Conservation (phyloP, 2,797 vertebrate species). For the Malurus splendens region DNA sequence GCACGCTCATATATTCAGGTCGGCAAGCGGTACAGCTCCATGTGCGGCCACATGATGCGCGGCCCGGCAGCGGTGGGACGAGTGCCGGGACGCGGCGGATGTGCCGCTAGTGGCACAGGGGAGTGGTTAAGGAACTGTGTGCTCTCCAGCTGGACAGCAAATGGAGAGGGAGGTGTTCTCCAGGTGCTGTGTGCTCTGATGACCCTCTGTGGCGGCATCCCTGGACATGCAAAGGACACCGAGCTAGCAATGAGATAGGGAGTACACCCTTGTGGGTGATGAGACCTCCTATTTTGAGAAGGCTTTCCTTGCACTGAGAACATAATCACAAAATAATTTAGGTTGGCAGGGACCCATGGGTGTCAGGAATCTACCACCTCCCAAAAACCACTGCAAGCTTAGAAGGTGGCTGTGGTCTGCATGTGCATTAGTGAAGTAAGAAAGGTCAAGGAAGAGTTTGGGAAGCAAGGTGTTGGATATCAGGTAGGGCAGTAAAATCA, state of each 20-base stretch:
- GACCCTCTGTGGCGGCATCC: background rate
- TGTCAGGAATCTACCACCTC: background rate
- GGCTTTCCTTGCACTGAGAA: background rate
- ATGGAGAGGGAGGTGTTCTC: background rate
- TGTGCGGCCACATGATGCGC: accelerated
- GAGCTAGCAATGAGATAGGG: accelerated
- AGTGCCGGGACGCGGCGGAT: accelerated
- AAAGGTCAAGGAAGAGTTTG: background rate
- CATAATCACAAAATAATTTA: background rate
- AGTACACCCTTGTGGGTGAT: accelerated
- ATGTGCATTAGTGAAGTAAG: background rate
- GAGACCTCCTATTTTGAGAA: background rate
- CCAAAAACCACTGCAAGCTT: accelerated
- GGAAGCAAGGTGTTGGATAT: background rate
- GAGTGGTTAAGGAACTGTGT: background rate
- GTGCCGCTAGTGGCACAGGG: background rate
- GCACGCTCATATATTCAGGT: no score
- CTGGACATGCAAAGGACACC: background rate
- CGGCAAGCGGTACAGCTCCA: accelerated
- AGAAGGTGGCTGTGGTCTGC: background rate
- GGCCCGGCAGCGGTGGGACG: background rate
- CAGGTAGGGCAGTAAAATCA: background rate
- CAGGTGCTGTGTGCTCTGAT: background rate
- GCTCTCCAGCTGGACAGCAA: background rate
- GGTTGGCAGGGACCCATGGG: background rate